Evolutionary conservation across 2,888 invertebrate species (phyloP).

Genomic region (Chesias legatella): DNA sequence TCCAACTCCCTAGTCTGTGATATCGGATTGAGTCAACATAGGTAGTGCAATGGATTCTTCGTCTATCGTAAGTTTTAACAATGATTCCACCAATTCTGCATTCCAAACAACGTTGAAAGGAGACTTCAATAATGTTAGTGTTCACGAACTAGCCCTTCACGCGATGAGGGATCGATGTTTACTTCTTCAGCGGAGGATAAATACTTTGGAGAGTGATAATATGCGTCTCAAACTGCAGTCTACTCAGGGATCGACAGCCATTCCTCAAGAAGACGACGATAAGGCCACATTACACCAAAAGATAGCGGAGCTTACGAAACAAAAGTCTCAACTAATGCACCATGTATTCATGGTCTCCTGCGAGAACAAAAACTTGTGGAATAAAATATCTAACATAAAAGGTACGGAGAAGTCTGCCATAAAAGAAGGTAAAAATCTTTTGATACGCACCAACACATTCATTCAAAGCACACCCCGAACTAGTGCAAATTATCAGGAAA

Average conservation of each 20-base stretch:
- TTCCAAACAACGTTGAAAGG: slow-evolving; percentile 67
- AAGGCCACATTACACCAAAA: slow-evolving; percentile 78
- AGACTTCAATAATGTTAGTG: slow-evolving; percentile 75
- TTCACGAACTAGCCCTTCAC: slow-evolving; percentile 87
- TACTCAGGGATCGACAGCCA: slow-evolving; percentile 42
- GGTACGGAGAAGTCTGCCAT: slow-evolving; percentile 44
- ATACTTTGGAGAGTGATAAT: slow-evolving; percentile 88
- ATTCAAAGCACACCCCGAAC: slow-evolving; percentile 84
- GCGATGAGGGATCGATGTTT: slow-evolving; percentile 91
- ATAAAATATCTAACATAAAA: slow-evolving; percentile 81
- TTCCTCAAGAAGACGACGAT: slow-evolving; percentile 67
- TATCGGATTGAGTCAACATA: no score
- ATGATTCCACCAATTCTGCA: slow-evolving; percentile 71
- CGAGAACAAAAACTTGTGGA: slow-evolving; percentile 91
- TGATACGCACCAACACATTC: slow-evolving; percentile 81
- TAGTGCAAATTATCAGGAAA: slow-evolving; percentile 78
- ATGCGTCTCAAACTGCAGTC: slow-evolving; percentile 77
- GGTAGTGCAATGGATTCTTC: slow-evolving; percentile 60
- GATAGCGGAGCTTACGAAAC: slow-evolving; percentile 85
- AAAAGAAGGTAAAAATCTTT: slow-evolving; percentile 55
- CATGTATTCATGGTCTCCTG: slow-evolving; percentile 90
- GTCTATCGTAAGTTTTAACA: slow-evolving; percentile 72
- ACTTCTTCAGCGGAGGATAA: slow-evolving; percentile 85
- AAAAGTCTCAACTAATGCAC: slow-evolving; percentile 87
- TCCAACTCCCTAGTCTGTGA: no score